Evolutionary conservation across 2,888 invertebrate genomes (phyloP).

Genomic region (Drymonia ruficornis): DNA sequence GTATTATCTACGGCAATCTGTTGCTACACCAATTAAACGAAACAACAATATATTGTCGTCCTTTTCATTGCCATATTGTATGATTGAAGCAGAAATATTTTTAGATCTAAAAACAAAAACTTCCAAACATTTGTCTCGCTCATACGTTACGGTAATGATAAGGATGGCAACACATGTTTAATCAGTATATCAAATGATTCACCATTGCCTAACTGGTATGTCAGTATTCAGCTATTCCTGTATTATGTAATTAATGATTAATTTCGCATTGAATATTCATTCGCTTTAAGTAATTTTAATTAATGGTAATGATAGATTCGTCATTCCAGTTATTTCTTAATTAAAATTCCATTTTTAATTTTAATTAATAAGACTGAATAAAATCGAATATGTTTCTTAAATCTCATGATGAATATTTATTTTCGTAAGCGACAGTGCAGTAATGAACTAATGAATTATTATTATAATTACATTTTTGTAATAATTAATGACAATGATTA

Average conservation of each 20-base stretch:
- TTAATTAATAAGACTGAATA: conserved; percentile 45
- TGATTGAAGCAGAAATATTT: too few relatives aligned
- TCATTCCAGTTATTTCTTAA: conserved; percentile 38
- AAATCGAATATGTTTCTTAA: conserved; percentile 38
- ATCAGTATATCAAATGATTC: too few relatives aligned
- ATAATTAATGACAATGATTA: conserved; percentile 8
- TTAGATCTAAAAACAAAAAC: too few relatives aligned
- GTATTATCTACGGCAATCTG: too few relatives aligned
- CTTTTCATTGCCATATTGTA: too few relatives aligned
- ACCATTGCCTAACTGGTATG: too few relatives aligned
- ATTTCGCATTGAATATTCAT: neutral
- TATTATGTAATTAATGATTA: neutral
- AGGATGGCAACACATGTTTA: too few relatives aligned
- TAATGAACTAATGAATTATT: conserved; percentile 13
- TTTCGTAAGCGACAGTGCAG: conserved; percentile 20
- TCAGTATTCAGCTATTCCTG: neutral
- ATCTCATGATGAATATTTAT: conserved; percentile 44
- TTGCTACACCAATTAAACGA: too few relatives aligned
- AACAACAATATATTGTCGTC: too few relatives aligned
- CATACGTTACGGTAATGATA: too few relatives aligned
- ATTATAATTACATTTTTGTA: conserved; percentile 26
- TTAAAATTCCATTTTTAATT: conserved; percentile 41
- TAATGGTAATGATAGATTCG: conserved; percentile 23
- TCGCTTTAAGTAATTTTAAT: conserved; percentile 1
- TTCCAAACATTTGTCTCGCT: too few relatives aligned